These are phyloP conservation scores for Papilio demoleus DNA, from an alignment of 2,888 invertebrate species.

Conservation along the genomic window DNA sequence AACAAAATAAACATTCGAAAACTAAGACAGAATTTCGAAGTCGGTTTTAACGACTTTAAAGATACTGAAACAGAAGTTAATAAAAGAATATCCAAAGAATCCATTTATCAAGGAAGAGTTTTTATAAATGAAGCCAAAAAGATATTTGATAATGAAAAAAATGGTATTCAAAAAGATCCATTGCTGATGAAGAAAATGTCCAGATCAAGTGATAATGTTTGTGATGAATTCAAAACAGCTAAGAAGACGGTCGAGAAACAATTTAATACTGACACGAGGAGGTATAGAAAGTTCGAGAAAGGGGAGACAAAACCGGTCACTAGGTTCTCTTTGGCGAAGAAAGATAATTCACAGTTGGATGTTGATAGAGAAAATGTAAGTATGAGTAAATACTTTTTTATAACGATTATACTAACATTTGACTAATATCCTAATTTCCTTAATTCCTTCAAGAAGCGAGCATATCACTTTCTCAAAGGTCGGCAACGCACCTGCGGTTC, in stretches of 20 bases:
- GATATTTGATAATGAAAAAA: conserved; percentile 44
- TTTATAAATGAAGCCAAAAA: conserved; percentile 24
- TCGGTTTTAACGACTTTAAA: conserved; percentile 47
- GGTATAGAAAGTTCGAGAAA: conserved; percentile 51
- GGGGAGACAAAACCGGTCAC: conserved; percentile 39
- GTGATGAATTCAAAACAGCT: conserved; percentile 47
- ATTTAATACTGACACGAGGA: conserved; percentile 60
- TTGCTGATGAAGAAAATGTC: conserved; percentile 52
- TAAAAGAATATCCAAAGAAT: conserved; percentile 43
- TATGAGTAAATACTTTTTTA: conserved; percentile 45
- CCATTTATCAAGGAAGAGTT: conserved; percentile 51
- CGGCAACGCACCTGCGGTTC: no score
- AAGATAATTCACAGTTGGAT: conserved; percentile 63
- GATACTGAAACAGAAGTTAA: conserved; percentile 25
- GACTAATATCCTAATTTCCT: not conserved
- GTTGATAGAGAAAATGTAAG: conserved; percentile 76
- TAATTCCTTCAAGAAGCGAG: no score
- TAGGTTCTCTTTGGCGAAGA: conserved; percentile 57
- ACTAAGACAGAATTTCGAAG: conserved; percentile 67
- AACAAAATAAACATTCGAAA: conserved; percentile 64
- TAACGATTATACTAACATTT: not conserved
- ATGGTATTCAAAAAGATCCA: conserved; percentile 51
- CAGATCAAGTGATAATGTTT: conserved; percentile 55
- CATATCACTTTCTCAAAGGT: no score
- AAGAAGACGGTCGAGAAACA: conserved; percentile 53